Evolutionary conservation across 2,888 invertebrate genomes (phyloP).

Genomic region (Bhutanitis thaidina): DNA sequence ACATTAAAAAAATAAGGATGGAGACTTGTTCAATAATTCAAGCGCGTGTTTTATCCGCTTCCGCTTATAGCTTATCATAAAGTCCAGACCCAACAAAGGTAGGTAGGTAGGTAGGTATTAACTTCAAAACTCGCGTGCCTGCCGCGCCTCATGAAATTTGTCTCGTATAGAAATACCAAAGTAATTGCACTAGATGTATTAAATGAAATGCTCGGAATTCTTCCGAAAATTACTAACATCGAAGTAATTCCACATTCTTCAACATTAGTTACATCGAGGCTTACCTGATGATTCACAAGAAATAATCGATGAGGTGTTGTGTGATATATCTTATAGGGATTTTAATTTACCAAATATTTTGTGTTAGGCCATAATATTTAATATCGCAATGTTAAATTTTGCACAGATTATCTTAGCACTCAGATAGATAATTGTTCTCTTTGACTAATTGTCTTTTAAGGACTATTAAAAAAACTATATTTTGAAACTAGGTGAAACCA

Average conservation of each 20-base stretch:
- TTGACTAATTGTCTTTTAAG: too few relatives aligned
- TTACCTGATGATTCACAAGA: not conserved
- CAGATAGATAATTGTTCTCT: too few relatives aligned
- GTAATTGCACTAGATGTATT: conserved; percentile 30
- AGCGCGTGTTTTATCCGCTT: not conserved
- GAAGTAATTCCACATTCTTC: conserved; percentile 11
- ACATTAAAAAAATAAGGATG: too few relatives aligned
- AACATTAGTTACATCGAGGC: not conserved
- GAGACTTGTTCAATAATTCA: too few relatives aligned
- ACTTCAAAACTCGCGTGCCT: conserved; percentile 28
- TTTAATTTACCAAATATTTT: too few relatives aligned
- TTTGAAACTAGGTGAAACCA: too few relatives aligned
- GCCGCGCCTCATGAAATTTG: conserved; percentile 20
- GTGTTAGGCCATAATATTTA: too few relatives aligned
- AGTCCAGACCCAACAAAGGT: not conserved
- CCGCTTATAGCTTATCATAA: not conserved
- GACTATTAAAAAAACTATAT: too few relatives aligned
- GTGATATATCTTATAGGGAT: too few relatives aligned
- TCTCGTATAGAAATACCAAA: conserved; percentile 26
- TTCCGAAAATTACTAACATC: conserved; percentile 30
- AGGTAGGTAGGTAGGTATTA: conserved; percentile 15
- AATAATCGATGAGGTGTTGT: too few relatives aligned
- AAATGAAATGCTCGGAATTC: conserved; percentile 34
- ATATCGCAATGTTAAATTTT: too few relatives aligned
- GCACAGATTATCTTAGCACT: too few relatives aligned